These are phyloP conservation scores for Callosobruchus maculatus DNA, from an alignment of 2,888 invertebrate species.

Conservation along the genomic window DNA sequence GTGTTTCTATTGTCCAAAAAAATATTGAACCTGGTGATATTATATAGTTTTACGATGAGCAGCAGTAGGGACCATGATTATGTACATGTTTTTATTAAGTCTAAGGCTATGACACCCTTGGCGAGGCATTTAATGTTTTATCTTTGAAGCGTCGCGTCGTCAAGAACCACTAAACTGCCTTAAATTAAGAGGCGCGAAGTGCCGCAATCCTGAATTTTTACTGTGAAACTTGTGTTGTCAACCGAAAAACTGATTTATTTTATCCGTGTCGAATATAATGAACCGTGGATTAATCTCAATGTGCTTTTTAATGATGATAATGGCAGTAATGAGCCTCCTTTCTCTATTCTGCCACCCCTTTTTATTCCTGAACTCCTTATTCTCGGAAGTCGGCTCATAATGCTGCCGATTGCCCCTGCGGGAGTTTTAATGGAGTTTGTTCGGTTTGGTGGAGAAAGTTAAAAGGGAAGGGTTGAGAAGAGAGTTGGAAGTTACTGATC, in stretches of 20 bases:
- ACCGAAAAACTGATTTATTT: not conserved
- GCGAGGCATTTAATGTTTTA: too few species aligned
- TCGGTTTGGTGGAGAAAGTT: not conserved
- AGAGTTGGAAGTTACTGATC: not conserved
- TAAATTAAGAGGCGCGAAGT: too few species aligned
- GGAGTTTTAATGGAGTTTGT: not conserved
- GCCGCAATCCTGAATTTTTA: too few species aligned
- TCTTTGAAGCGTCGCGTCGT: too few species aligned
- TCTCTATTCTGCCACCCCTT: not conserved
- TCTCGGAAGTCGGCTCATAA: not conserved
- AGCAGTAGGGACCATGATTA: too few species aligned
- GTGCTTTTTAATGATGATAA: not conserved
- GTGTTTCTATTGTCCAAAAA: too few species aligned
- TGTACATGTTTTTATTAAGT: too few species aligned
- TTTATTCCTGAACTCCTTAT: not conserved
- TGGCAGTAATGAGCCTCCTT: not conserved
- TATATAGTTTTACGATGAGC: too few species aligned
- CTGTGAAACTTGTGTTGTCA: too few species aligned
- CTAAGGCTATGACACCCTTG: too few species aligned
- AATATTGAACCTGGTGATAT: too few species aligned
- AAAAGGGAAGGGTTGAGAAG: not conserved
- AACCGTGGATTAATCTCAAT: not conserved
- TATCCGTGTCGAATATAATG: not conserved
- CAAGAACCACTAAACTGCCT: too few species aligned
- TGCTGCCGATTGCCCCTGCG: not conserved